Base-by-base conservation (phyloP, 1,140 invertebrate species). In the Philopotamus ludificatus region DNA sequence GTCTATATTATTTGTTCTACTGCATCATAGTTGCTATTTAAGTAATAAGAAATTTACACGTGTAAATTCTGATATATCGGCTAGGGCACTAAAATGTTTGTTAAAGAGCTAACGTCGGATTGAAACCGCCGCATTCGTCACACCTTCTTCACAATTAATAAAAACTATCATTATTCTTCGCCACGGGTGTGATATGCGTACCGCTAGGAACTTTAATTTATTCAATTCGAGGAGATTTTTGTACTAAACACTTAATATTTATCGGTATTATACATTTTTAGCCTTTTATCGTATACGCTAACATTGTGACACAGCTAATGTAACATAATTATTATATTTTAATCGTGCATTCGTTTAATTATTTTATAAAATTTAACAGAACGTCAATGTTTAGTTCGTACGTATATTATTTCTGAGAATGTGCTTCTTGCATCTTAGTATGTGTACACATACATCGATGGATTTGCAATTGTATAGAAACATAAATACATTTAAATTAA, bases 211-310 rank as follows among this genome's bases (percentile, higher is more conserved):
- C 41, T 34, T 20, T 39, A 42, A 42, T 22, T 42, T 34, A 26
- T 39, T 20, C 34, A 22, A 9, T 10, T 3, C 18, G 12, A n/a
- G 28, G 28, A 34, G 28, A 34, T 34, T 34, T 34, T 34, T 34
- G 12, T 34, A 12, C 28, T 34, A 34, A 34, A 34, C 12, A 34
- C 12, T 34, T 12, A 34, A 34, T 34, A 12, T 12, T 12, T 7
- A 34, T 34, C 4, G 12, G 44, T n/a, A 20, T 15, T 47, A 22
- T 44, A 21, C 39, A 16, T 26, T 60, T 57, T 34, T 60, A 60
- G 57, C 57, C 57, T 60, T 60, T 20, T 2, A 47, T 20, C 47
- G 57, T 60, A 60, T 60, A 60, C 57, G 57, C 57, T 26, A 16
- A 60, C 42, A 58, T 26, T 34, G 51, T 34, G 15, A 34, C 28